phyloP scores from a whole-genome alignment of 1,140 invertebrate species.

The Portunus trituberculatus region DNA sequence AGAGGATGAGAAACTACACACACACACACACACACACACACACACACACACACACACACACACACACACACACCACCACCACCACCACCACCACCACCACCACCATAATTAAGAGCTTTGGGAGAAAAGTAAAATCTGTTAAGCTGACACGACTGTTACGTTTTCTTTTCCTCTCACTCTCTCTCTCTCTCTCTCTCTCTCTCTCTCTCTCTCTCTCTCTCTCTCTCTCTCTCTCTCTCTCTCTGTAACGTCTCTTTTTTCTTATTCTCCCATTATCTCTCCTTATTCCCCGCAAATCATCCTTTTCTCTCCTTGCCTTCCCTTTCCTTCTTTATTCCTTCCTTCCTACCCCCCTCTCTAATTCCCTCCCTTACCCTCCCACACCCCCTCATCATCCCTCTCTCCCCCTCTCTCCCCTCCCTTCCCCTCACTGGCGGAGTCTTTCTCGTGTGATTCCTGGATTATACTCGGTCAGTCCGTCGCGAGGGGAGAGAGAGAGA shows the following conservation, averaged over 20 bases:
- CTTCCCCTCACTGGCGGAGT: neutral
- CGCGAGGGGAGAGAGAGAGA: slow-evolving; percentile 5
- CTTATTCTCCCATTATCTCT: neutral
- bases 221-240: slow-evolving; percentile 7
- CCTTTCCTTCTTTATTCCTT: too few relatives aligned
- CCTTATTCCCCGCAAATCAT: too few relatives aligned
- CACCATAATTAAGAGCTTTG: neutral
- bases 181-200: neutral
- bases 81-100: neutral
- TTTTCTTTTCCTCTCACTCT: neutral
- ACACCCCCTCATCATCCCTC: slow-evolving; percentile 25
- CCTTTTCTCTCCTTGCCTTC: too few relatives aligned
- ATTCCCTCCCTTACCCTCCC: neutral
- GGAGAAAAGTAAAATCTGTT: neutral
- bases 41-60: slow-evolving; percentile 39
- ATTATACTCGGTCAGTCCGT: slow-evolving; percentile 29
- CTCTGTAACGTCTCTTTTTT: neutral
- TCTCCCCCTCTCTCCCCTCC: neutral
- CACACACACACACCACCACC: neutral
- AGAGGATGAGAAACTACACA: neutral
- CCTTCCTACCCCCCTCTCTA: neutral
- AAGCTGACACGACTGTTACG: neutral
- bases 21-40: slow-evolving; percentile 24
- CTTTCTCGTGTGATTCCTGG: slow-evolving; percentile 11
- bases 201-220: neutral